A percentile compares a stretch with the other conserved stretches of the same genome.
phyloP scores from a whole-genome alignment of 53 echinoderm and acorn worm genomes.

The Arbacia lixula region DNA sequence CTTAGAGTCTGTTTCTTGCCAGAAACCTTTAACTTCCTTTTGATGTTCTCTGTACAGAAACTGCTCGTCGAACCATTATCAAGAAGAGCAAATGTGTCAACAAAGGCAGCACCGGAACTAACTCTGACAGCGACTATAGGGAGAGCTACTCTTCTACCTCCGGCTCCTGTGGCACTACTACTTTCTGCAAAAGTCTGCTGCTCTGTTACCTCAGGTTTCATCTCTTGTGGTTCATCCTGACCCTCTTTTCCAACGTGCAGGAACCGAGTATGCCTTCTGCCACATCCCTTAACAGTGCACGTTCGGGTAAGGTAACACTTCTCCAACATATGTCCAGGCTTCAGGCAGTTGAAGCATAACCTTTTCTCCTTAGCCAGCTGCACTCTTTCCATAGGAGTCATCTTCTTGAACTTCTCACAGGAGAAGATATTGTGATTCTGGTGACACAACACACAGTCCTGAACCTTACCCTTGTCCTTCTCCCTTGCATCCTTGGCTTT shows the following conservation, averaged over 20 bases:
- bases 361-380: not conserved
- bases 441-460: not conserved
- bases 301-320: not conserved
- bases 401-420: not conserved
- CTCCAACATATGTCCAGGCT: not conserved
- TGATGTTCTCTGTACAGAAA: not conserved
- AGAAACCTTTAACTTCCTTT: not conserved
- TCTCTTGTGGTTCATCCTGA: not conserved
- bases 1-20: not conserved
- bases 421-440: not conserved
- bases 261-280: not conserved
- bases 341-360: slow-evolving; percentile 30
- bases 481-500: not conserved
- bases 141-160: slow-evolving; percentile 13
- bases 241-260: not conserved
- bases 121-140: slow-evolving; percentile 35
- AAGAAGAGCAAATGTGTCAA: not conserved
- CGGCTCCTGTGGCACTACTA: slow-evolving; percentile 12
- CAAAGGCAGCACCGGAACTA: not conserved
- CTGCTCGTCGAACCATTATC: not conserved
- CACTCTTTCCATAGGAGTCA: not conserved
- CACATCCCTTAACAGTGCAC: not conserved
- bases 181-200: not conserved
- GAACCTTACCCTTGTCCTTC: not conserved
- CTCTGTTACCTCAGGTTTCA: not conserved